Conservation (phyloP, 2,797 vertebrate species). For the Sus cebifrons region DNA sequence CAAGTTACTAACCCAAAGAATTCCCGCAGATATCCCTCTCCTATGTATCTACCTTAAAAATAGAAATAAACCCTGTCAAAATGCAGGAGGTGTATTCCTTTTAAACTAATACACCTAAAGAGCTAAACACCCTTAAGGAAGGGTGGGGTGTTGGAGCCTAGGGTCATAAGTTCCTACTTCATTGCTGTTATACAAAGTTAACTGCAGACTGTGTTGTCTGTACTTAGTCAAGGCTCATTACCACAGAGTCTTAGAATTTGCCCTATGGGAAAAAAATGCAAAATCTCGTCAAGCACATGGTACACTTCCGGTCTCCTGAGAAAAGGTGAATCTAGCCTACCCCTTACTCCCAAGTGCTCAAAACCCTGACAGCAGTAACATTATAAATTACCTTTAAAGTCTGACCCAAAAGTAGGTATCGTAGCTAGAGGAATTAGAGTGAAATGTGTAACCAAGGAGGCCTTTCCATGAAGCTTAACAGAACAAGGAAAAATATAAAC, state of each 20-base stretch:
- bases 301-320: slow-evolving; percentile 58
- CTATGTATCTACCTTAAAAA: slow-evolving; percentile 11
- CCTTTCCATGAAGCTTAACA: background rate
- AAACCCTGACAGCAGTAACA: background rate
- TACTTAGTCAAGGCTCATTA: slow-evolving; percentile 74
- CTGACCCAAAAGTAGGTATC: background rate
- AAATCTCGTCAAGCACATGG: slow-evolving; percentile 67
- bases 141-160: background rate
- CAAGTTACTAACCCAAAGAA: background rate
- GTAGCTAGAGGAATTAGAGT: background rate
- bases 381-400: slow-evolving; percentile 50
- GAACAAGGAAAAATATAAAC: slow-evolving; percentile 42
- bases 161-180: background rate
- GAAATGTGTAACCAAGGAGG: slow-evolving; percentile 35
- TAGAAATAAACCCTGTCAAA: slow-evolving; percentile 44
- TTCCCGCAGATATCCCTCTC: background rate
- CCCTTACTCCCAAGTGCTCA: background rate
- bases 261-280: background rate
- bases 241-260: slow-evolving; percentile 8
- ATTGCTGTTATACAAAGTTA: background rate
- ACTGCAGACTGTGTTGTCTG: background rate
- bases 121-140: background rate
- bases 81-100: background rate
- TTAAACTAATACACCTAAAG: slow-evolving; percentile 39
- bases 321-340: slow-evolving; percentile 3